These are phyloP conservation scores for Cyprinodon brontotheroides DNA, from an alignment of 2,113 vertebrate genomes.

Conservation along the genomic window DNA sequence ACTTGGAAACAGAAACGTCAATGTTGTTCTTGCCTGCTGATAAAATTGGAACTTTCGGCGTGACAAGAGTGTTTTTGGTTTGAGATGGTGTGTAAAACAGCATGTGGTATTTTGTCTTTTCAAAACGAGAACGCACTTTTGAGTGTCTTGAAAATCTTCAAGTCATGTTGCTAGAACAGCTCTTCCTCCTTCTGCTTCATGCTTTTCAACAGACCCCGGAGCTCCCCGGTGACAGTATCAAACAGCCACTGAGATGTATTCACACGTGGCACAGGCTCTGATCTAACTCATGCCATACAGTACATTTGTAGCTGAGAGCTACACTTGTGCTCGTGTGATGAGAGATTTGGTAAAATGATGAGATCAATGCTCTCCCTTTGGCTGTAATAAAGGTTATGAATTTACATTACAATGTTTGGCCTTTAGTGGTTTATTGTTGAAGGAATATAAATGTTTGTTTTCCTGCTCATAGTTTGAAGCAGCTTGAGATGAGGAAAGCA, in stretches of 20 bases:
- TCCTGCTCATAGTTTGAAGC: slow-evolving; percentile 22
- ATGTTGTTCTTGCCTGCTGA: neutral
- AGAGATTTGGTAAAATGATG: slow-evolving; percentile 43
- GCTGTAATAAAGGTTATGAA: slow-evolving; percentile 47
- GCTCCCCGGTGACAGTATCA: slow-evolving; percentile 60
- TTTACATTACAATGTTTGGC: slow-evolving; percentile 59
- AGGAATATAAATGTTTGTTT: slow-evolving; percentile 37
- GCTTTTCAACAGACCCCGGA: slow-evolving; percentile 46
- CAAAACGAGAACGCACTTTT: slow-evolving; percentile 18
- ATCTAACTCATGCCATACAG: slow-evolving; percentile 38
- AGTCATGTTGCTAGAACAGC: slow-evolving; percentile 31
- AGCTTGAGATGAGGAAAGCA: neutral
- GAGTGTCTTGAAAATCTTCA: slow-evolving; percentile 28
- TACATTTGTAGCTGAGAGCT: slow-evolving; percentile 24
- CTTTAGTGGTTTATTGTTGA: slow-evolving; percentile 36
- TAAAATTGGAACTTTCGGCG: neutral
- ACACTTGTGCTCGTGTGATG: slow-evolving; percentile 21
- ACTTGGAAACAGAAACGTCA: too few relatives aligned
- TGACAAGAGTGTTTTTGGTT: slow-evolving; percentile 25
- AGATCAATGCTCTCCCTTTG: slow-evolving; percentile 35
- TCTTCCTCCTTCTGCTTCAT: slow-evolving; percentile 32
- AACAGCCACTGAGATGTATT: slow-evolving; percentile 55
- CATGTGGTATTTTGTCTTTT: slow-evolving; percentile 17
- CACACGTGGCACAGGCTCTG: slow-evolving; percentile 53
- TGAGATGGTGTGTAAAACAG: slow-evolving; percentile 16